Evolutionary conservation across 1,140 invertebrate species (phyloP).

Genomic region (Oscheius sp.): DNA sequence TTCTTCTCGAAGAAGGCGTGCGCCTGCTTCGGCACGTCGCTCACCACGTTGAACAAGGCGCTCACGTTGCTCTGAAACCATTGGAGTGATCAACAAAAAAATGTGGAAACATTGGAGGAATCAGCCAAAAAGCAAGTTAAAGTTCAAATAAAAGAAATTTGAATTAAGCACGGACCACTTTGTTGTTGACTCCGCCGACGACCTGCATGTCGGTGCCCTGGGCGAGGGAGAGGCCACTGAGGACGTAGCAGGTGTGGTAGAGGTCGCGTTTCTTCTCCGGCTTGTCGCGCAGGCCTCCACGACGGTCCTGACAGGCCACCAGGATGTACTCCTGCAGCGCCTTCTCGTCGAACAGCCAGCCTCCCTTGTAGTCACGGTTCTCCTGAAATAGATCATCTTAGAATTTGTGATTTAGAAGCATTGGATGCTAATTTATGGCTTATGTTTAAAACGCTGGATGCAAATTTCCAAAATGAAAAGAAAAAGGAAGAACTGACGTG

Average conservation of each 20-base stretch:
- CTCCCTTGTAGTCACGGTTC: not conserved
- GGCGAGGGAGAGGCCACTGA: conserved; percentile 88
- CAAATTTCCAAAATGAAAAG: too few relatives aligned
- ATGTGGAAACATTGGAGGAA: too few relatives aligned
- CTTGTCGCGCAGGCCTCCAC: conserved; percentile 90
- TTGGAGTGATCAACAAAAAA: too few relatives aligned
- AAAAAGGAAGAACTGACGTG: conserved; percentile 58
- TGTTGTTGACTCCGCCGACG: conserved; percentile 1
- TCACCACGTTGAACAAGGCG: not conserved
- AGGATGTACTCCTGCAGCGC: conserved; percentile 92
- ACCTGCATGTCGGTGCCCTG: conserved; percentile 65
- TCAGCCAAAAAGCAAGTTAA: too few relatives aligned
- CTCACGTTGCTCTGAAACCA: not conserved
- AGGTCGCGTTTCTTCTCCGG: conserved; percentile 87
- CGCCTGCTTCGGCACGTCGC: not conserved
- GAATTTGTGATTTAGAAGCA: not conserved
- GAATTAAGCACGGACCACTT: not conserved
- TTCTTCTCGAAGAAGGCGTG: conserved; percentile 5
- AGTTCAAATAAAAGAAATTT: too few relatives aligned
- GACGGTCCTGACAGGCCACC: conserved; percentile 80
- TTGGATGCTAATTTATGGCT: too few relatives aligned
- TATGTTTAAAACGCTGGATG: too few relatives aligned
- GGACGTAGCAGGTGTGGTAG: conserved; percentile 92
- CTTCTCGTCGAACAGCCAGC: conserved; percentile 33
- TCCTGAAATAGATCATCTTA: not conserved